phyloP scores from a whole-genome alignment of 2,888 invertebrate genomes.

The Latrodectus elegans region DNA sequence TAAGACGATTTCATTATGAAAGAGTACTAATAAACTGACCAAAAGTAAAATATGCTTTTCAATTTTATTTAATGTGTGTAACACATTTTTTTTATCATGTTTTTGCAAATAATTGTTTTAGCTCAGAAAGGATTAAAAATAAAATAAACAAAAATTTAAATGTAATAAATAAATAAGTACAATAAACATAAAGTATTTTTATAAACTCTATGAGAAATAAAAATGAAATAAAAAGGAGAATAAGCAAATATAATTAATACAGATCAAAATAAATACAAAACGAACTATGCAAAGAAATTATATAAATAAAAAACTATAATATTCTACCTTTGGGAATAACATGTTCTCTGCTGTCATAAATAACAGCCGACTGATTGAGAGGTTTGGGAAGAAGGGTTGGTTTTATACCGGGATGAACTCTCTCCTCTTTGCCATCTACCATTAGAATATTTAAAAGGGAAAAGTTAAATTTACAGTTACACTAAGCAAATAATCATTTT shows the following conservation, averaged over 20 bases:
- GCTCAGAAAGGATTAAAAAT: neutral
- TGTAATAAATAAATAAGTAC: neutral
- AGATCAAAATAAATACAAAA: neutral
- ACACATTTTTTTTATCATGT: neutral
- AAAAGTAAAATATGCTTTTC: too few species aligned
- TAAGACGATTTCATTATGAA: too few species aligned
- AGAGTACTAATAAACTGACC: too few species aligned
- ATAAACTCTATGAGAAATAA: neutral
- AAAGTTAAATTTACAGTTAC: slow-evolving; percentile 74
- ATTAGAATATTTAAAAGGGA: slow-evolving; percentile 17
- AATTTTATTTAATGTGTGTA: neutral
- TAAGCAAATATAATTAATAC: neutral
- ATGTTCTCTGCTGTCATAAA: slow-evolving; percentile 59
- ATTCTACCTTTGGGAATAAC: slow-evolving; percentile 59
- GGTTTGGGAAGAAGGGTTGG: slow-evolving; percentile 93
- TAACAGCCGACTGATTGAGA: slow-evolving; percentile 75
- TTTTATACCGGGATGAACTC: slow-evolving; percentile 76
- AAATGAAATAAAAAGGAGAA: neutral
- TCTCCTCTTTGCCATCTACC: slow-evolving; percentile 59
- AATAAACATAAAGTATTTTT: neutral
- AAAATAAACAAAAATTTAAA: neutral
- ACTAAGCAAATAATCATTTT: neutral
- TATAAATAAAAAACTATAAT: slow-evolving; percentile 14
- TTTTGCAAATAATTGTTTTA: neutral
- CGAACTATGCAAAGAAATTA: neutral